Conservation (phyloP, 2,797 vertebrate species). For the Eulemur rubriventer region DNA sequence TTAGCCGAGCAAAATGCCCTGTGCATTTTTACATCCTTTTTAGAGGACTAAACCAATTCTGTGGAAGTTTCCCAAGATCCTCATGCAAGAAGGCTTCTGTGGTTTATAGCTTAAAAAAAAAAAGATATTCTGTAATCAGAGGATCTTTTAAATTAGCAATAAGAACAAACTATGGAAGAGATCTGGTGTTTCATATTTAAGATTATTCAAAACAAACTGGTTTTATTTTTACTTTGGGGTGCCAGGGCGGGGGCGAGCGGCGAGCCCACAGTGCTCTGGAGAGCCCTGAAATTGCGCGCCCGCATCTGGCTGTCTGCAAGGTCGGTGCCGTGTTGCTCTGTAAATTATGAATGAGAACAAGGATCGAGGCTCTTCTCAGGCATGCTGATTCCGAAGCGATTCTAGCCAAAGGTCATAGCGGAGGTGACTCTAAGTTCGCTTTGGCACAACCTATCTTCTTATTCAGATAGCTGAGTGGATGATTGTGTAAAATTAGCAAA, state of each 20-base stretch:
- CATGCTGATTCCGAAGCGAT: conserved; percentile 38
- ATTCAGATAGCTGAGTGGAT: conserved; percentile 78
- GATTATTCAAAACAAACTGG: neutral
- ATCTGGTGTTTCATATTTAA: neutral
- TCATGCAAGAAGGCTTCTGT: neutral
- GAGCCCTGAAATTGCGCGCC: neutral
- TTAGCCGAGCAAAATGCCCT: conserved; percentile 53
- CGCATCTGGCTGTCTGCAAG: neutral
- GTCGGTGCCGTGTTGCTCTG: neutral
- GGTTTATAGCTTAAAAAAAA: neutral
- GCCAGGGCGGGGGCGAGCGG: neutral
- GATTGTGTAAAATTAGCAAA: conserved; percentile 79
- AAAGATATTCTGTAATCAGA: neutral
- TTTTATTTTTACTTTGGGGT: neutral
- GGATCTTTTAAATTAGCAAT: conserved; percentile 43
- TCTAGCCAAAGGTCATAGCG: conserved; percentile 44
- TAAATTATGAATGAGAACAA: conserved; percentile 46
- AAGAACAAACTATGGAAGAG: neutral
- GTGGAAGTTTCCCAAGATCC: conserved; percentile 34
- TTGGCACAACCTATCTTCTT: conserved; percentile 80
- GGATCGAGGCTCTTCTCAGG: neutral
- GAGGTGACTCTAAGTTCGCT: conserved; percentile 81
- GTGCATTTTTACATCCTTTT: conserved; percentile 27
- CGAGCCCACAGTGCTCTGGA: neutral
- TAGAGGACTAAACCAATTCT: conserved; percentile 42